Evolutionary conservation across 2,113 vertebrate species (phyloP).

Genomic region (Cavia porcellus): DNA sequence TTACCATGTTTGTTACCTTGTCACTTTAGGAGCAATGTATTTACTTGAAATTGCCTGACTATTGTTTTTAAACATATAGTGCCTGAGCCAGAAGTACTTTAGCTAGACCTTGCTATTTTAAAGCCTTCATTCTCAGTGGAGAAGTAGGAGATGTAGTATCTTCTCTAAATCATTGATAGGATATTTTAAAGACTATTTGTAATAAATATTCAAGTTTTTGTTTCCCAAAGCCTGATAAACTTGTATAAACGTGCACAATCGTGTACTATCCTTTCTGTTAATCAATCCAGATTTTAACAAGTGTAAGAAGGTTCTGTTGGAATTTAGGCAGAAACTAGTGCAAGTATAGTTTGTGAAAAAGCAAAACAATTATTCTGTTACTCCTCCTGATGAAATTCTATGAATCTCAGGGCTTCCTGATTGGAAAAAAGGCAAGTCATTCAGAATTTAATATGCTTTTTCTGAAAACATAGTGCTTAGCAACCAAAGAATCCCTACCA

Average conservation of each 20-base stretch:
- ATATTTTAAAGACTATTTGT: neutral
- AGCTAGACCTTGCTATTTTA: neutral
- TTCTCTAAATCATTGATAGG: neutral
- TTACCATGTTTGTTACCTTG: neutral
- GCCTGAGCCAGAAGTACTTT: neutral
- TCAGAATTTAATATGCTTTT: neutral
- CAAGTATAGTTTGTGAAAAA: neutral
- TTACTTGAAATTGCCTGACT: neutral
- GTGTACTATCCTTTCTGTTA: fast-evolving
- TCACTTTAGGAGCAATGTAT: neutral
- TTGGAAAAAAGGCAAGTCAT: neutral
- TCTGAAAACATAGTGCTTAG: neutral
- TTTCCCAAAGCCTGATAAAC: neutral
- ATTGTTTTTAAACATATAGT: neutral
- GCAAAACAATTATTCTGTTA: neutral
- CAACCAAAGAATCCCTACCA: neutral
- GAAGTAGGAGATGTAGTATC: neutral
- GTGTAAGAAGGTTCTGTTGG: neutral
- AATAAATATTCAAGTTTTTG: neutral
- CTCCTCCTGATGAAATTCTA: neutral
- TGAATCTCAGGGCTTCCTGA: slow-evolving; percentile 29
- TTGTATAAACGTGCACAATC: neutral
- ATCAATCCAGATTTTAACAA: neutral
- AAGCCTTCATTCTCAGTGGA: neutral
- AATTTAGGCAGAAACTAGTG: neutral